Percentiles rank a stretch among this genome's conserved stretches.
These are phyloP conservation scores for Shinisaurus crocodilurus DNA, from an alignment of 2,113 vertebrate genomes.

Conservation along the genomic window DNA sequence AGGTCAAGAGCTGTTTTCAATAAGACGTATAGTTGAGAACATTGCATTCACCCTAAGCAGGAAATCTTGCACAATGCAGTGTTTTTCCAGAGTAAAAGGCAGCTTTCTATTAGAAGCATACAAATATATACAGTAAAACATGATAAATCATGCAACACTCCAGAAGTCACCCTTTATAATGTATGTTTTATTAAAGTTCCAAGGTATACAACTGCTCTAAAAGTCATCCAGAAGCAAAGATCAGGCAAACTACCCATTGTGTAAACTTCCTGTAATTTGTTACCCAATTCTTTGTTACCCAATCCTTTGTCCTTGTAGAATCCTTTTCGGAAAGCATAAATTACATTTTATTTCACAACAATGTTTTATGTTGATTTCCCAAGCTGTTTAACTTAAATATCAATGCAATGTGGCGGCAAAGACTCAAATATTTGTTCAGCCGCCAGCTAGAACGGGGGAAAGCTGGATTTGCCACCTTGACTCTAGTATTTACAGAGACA, in stretches of 20 bases:
- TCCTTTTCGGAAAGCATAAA: conserved; percentile 20
- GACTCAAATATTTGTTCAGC: conserved; percentile 8
- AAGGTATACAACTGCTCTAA: conserved; percentile 32
- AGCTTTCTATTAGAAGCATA: neutral
- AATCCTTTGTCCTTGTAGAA: neutral
- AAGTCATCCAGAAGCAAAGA: conserved; percentile 20
- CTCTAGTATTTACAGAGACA: neutral
- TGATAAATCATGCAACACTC: conserved; percentile 26
- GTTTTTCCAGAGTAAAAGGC: neutral
- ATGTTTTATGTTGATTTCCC: conserved; percentile 18
- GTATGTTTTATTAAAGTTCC: conserved; percentile 25
- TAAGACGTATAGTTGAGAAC: neutral
- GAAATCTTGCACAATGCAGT: conserved; percentile 1
- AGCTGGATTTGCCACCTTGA: accelerated
- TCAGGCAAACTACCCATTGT: conserved; percentile 1
- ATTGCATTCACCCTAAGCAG: neutral
- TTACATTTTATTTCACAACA: neutral
- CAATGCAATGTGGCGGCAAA: conserved; percentile 20
- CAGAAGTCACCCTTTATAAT: neutral
- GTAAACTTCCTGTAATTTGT: conserved; percentile 24
- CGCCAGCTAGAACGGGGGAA: neutral
- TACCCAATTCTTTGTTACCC: conserved; percentile 3
- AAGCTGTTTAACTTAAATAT: conserved; percentile 28
- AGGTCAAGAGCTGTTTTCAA: neutral
- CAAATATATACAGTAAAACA: conserved; percentile 11